Evolutionary conservation across 1,140 invertebrate species (phyloP), one percentile per base, ranked within the genome.

Genomic region (Eumaeus atala): DNA sequence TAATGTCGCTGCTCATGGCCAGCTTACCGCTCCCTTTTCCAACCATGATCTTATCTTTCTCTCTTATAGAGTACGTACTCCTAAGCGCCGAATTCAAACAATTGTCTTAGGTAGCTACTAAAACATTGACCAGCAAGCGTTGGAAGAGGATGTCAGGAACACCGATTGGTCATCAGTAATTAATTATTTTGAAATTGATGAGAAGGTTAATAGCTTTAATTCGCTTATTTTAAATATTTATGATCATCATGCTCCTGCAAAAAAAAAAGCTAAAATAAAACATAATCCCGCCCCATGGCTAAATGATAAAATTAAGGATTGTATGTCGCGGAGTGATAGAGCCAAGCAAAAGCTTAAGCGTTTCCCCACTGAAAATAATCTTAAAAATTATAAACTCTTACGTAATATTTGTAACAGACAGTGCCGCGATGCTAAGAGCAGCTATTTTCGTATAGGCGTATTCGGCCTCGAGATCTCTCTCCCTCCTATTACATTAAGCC

Each of bases 1-100:
- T n/a, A n/a, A n/a, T n/a, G n/a, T n/a, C n/a, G n/a, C n/a, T n/a
- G n/a, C 18, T 33, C 36, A 18, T 53, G 37, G 37, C 42, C 36
- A 51, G 36, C 36, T 37, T n/a, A n/a, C 3, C n/a, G 36, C 36
- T 9, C 36, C 36, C 8, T 37, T 62, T 48, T 58, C 51, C 6
- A 51, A 54, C 36, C 55, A 57, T 14, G 51, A 57, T n/a, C 55
- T 62, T 9, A 42, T 57, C 12, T 58, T 35, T 35, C 34, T 57
- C 9, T 61, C 59, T 9, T 57, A 51, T 34, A 51, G 51, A 48
- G 34, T 58, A 9, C 11, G 33, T 9, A 33, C 49, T 34, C 55
- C 55, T 47, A 54, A 40, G 40, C 51, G 9, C 9, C 42, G 51
- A 54, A 6, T 17, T 10, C 16, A 37, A 34, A 54, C 47, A n/a